A percentile compares a stretch with the other conserved stretches of the same genome.
Evolutionary conservation across 2,113 vertebrate genomes (phyloP).

Genomic region (Ramphastos sulfuratus): DNA sequence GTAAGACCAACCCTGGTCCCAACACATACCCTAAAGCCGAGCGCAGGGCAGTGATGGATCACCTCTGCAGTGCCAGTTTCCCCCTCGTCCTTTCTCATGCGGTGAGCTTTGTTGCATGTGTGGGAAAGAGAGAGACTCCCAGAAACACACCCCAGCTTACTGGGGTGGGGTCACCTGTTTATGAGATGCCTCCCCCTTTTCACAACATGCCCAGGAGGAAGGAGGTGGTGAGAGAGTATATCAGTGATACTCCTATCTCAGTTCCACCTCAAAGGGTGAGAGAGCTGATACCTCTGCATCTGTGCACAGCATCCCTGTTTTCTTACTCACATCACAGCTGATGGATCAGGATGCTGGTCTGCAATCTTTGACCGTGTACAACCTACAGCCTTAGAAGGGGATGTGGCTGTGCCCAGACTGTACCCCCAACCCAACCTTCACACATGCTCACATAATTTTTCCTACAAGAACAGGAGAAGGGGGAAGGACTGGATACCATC

Average conservation of each 20-base stretch:
- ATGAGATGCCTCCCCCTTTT: not conserved
- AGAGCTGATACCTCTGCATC: not conserved
- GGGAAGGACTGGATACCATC: not conserved
- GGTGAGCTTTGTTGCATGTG: not conserved
- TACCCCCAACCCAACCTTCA: not conserved
- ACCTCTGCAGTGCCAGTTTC: not conserved
- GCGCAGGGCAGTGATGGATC: not conserved
- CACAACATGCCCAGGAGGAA: not conserved
- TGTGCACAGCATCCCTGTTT: fast-evolving
- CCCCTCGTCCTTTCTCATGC: not conserved
- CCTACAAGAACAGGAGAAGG: not conserved
- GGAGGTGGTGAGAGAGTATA: not conserved
- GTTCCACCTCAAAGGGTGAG: not conserved
- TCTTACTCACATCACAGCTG: fast-evolving
- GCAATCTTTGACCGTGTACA: not conserved
- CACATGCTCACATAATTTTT: not conserved
- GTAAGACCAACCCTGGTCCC: not conserved
- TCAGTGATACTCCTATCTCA: not conserved
- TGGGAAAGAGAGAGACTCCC: not conserved
- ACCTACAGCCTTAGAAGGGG: not conserved
- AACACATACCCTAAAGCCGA: not conserved
- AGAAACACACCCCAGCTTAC: conserved; percentile 15
- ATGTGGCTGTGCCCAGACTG: not conserved
- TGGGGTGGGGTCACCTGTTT: conserved; percentile 31
- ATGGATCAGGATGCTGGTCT: not conserved